Conservation (phyloP, 2,113 vertebrate species). For the Columba livia region DNA sequence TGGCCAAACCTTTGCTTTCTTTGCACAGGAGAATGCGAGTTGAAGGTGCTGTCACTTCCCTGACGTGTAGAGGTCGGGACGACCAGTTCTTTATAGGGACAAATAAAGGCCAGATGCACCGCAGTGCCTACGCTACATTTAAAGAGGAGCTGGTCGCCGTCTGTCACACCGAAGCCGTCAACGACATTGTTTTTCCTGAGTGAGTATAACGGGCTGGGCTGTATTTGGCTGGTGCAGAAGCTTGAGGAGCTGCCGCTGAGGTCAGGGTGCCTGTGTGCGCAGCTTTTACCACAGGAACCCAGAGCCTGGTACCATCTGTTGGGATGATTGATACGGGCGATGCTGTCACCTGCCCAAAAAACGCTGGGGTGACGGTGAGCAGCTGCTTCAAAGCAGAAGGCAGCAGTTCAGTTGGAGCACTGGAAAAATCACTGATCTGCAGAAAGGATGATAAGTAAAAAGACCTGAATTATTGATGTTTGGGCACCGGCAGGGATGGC, state of each 20-base stretch:
- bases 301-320: not conserved
- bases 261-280: not conserved
- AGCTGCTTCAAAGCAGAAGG: not conserved
- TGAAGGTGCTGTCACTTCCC: no score
- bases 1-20: no score
- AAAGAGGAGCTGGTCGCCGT: slow-evolving; percentile 81
- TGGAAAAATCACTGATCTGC: not conserved
- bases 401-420: not conserved
- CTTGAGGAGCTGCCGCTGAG: not conserved
- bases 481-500: not conserved
- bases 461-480: not conserved
- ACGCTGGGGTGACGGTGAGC: not conserved
- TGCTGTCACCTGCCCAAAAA: not conserved
- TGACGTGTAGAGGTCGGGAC: no score
- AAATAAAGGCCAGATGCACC: slow-evolving; percentile 80
- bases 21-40: no score
- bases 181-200: slow-evolving; percentile 81
- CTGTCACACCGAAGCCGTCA: slow-evolving; percentile 80
- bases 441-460: not conserved
- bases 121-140: slow-evolving; percentile 77
- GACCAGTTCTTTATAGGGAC: slow-evolving; percentile 70
- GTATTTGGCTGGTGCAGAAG: not conserved
- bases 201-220: slow-evolving; percentile 68
- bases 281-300: not conserved
- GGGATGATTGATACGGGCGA: not conserved